Evolutionary conservation across 2,113 vertebrate genomes (phyloP).

Genomic region (Sinocyclocheilus anshuiensis): DNA sequence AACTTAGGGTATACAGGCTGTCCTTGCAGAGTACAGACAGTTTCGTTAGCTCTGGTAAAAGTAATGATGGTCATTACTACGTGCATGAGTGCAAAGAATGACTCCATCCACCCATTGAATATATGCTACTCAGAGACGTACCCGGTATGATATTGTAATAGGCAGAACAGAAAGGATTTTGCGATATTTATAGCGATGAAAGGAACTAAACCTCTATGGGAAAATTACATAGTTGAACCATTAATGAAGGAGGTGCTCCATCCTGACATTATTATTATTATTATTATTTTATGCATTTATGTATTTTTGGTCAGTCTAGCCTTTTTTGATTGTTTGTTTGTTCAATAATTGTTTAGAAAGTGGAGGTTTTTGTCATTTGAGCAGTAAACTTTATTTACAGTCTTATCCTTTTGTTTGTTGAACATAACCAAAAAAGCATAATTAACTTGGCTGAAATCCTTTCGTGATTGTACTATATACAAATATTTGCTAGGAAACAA

Average conservation of each 20-base stretch:
- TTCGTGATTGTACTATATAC: background rate
- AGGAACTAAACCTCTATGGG: background rate
- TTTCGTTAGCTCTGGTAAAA: constrained; percentile 45
- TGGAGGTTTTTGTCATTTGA: background rate
- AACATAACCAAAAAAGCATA: no score
- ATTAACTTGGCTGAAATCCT: background rate
- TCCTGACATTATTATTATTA: background rate
- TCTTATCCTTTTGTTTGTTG: no score
- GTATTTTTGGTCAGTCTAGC: background rate
- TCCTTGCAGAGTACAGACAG: constrained; percentile 36
- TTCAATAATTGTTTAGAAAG: background rate
- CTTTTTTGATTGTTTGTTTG: background rate
- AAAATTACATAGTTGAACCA: background rate
- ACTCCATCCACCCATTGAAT: constrained; percentile 37
- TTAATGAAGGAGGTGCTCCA: constrained; percentile 38
- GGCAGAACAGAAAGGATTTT: background rate
- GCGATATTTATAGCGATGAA: constrained; percentile 43
- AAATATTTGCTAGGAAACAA: background rate
- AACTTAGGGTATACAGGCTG: constrained; percentile 39
- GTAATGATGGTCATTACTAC: constrained; percentile 37
- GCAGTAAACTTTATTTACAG: background rate
- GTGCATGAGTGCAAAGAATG: constrained; percentile 39
- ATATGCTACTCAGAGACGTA: background rate
- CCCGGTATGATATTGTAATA: background rate
- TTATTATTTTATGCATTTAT: background rate